phyloP scores from a whole-genome alignment of 2,797 vertebrate genomes.

The Phataginus tetradactyla region DNA sequence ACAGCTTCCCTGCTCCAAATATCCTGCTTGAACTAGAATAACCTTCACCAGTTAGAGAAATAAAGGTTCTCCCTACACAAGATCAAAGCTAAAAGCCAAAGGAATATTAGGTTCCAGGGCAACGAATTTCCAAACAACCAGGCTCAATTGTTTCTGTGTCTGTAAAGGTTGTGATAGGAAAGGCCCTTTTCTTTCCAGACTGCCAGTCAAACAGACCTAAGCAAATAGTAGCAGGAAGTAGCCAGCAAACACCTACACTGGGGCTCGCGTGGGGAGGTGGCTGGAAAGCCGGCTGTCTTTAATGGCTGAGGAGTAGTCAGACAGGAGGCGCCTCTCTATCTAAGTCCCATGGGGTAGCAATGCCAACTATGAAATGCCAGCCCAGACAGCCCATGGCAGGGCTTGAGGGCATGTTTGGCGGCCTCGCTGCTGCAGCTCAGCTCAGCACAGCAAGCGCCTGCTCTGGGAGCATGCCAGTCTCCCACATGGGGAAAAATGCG shows the following conservation, averaged over 20 bases:
- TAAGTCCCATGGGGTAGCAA: conserved; percentile 79
- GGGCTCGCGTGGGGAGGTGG: conserved; percentile 55
- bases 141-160: conserved; percentile 80
- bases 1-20: conserved; percentile 71
- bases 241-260: conserved; percentile 71
- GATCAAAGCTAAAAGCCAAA: conserved; percentile 83
- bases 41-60: conserved; percentile 82
- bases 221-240: conserved; percentile 79
- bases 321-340: conserved; percentile 76
- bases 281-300: conserved; percentile 74
- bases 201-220: conserved; percentile 75
- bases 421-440: conserved; percentile 1
- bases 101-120: conserved; percentile 78
- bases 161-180: conserved; percentile 81
- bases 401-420: not conserved
- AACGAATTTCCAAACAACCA: conserved; percentile 75
- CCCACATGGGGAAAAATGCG: not conserved
- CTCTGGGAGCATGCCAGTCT: not conserved
- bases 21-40: conserved; percentile 75
- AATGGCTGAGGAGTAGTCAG: conserved; percentile 74
- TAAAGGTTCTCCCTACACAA: conserved; percentile 80
- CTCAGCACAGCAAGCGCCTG: not conserved
- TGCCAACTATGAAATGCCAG: conserved; percentile 76
- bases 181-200: conserved; percentile 71
- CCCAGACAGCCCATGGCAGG: conserved; percentile 67